Conservation (phyloP, 2,113 vertebrate species). For the Glaucomys volans region DNA sequence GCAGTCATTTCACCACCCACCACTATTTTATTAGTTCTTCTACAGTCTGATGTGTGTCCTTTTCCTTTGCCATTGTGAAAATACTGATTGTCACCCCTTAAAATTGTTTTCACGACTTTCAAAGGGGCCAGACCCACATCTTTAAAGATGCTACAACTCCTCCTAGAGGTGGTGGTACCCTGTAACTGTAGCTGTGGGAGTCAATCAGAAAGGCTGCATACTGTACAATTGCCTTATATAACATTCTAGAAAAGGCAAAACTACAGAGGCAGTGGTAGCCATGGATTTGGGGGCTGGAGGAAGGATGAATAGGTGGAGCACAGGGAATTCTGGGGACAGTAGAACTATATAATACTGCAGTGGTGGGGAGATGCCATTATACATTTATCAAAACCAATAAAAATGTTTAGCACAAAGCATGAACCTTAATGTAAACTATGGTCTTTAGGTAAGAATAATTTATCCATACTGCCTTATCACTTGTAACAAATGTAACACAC, state of each 20-base stretch:
- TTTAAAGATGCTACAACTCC: not conserved
- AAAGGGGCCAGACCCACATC: not conserved
- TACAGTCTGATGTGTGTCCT: not conserved
- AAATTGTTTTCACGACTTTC: not conserved
- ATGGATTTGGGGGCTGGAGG: not conserved
- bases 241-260: not conserved
- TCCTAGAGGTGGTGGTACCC: no score
- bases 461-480: not conserved
- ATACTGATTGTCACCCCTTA: not conserved
- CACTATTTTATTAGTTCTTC: not conserved
- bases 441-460: not conserved
- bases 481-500: not conserved
- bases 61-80: not conserved
- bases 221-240: not conserved
- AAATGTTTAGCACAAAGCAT: no score
- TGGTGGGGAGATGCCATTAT: no score
- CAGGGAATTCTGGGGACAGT: not conserved
- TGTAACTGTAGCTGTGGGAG: no score
- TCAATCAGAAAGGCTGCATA: no score
- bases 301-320: not conserved
- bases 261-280: not conserved
- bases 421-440: not conserved
- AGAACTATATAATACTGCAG: not conserved
- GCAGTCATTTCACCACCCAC: not conserved
- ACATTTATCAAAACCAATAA: not conserved